A percentile compares a stretch with the other conserved stretches of the same genome.
These are phyloP conservation scores for Folsomia candida DNA, from an alignment of 2,888 invertebrate genomes.

Conservation along the genomic window DNA sequence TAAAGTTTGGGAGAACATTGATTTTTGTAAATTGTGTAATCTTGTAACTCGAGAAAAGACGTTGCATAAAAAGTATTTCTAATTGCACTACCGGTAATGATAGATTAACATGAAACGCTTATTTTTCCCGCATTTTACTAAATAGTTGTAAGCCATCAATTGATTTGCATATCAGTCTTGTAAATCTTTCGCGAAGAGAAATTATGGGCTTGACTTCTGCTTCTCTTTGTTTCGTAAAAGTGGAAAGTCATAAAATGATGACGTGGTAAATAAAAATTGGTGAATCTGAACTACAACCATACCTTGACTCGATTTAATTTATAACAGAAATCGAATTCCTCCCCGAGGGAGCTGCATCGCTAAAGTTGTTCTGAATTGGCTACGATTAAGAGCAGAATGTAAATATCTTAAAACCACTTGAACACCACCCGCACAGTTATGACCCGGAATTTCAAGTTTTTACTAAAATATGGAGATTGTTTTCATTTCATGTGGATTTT, in stretches of 20 bases:
- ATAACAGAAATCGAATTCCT: not conserved
- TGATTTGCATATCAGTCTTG: not conserved
- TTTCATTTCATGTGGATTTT: constrained; percentile 44
- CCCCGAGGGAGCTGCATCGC: not conserved
- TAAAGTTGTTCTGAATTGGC: not conserved
- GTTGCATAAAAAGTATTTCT: too few relatives aligned
- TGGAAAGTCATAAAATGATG: not conserved
- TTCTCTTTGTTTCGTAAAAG: not conserved
- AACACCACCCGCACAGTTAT: constrained; percentile 50
- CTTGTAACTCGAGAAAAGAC: too few relatives aligned
- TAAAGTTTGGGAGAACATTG: too few relatives aligned
- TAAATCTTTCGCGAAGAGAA: not conserved
- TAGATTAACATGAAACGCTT: too few relatives aligned
- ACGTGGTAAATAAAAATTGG: not conserved
- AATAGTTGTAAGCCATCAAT: not conserved
- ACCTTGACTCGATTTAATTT: not conserved
- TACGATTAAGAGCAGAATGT: not conserved
- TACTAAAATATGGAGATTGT: constrained; percentile 46
- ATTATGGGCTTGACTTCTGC: not conserved
- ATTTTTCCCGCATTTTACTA: not conserved
- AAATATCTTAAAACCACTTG: constrained; percentile 1
- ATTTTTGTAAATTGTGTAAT: too few relatives aligned
- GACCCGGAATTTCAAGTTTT: constrained; percentile 51
- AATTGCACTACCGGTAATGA: too few relatives aligned
- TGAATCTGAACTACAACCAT: not conserved